Base-by-base conservation (phyloP, 2,888 invertebrate genomes). In the Athripsodes cinereus region DNA sequence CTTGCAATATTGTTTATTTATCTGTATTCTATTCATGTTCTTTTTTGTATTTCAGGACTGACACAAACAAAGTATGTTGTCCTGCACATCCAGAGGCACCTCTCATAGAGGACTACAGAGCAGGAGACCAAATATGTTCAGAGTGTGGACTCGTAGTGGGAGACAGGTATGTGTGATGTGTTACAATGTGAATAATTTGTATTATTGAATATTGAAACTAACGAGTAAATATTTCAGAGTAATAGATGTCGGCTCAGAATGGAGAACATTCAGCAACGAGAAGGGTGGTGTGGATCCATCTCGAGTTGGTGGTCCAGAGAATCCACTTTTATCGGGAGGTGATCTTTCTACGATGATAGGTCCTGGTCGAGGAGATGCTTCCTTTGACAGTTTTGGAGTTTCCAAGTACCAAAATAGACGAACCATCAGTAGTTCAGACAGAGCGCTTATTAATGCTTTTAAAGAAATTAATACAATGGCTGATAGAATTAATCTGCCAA, bases 101-200 rank as follows among this genome's bases (percentile, higher is more conserved):
- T 51, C 83, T 99, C 53, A 92, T 99, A 67, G 99, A 99, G 75
- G 99, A 99, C 74, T 96, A 98, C 74, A 84, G 98, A 69, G 96
- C 96, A 63, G 99, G 99, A 34, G 99, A 99, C 78, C 92, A 96
- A 84, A 96, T 99, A 68, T 99, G 99, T 73, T 93, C 97, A 22
- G 96, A 96, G 78, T 99, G 99, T 80, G 99, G 99, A n/a, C 82
- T 99, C 59, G 99, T 99, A 52, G 98, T 99, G 21, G 99, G 99
- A 13, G 99, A 99, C 78, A 86, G 95, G 93, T 92, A 40, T 40
- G 5, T n/a, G 2, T 13, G 2, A 13, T n/a, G 5, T 40, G 13
- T 40, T 40, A 40, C 13, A 8, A 40, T 40, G 40, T 40, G 26
- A 6, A 10, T 26, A 10, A 26, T 26, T 26, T 26, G n/a, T n/a